Evolutionary conservation across 64 coral and sea anemone species (phyloP), one percentile per base, ranked within the genome.

Genomic region (Stylophora pistillata): DNA sequence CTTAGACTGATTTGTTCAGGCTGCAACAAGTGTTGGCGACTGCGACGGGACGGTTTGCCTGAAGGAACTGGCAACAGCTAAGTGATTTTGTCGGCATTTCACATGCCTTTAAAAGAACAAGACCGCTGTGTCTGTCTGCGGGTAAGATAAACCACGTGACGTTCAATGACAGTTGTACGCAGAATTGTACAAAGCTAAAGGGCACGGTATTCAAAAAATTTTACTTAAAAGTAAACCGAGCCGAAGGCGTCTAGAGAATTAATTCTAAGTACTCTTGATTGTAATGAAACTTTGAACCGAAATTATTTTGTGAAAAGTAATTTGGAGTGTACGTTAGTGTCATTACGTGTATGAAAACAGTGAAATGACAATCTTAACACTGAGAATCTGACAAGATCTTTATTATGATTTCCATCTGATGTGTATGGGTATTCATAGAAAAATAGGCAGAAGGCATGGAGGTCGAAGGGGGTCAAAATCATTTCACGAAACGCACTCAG

Each of bases 191-290:
- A 26, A 17, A 10, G 15, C 52, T 60, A 13, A 60, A 60, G 52
- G 28, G 28, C 75, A 78, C 47, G 75, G 75, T 56, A 84, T 84
- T 68, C 21, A 54, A 53, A 84, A 70, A 20, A 84, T 69, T 37
- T n/a, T 53, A 53, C 33, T 53, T 26, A 12, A 18, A 52, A 20
- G 58, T 25, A 69, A 76, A 76, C 73, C 73, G 73, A 76, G 73
- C 73, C 73, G 53, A 53, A 53, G 34, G 16, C 27, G 78, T 33
- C 78, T 59, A 79, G 56, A 10, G 30, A 82, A 62, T 25, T 30
- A 63, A 82, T 21, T 41, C 33, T 64, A 7, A 13, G 26, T 13
- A 65, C 56, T 34, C 59, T 60, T 18, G 30, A 12, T 63, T 61
- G 57, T 23, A 52, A 82, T 65, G 79, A 41, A 33, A 33, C 30